phyloP scores from a whole-genome alignment of 2,888 invertebrate species.

The Watsonalla binaria region DNA sequence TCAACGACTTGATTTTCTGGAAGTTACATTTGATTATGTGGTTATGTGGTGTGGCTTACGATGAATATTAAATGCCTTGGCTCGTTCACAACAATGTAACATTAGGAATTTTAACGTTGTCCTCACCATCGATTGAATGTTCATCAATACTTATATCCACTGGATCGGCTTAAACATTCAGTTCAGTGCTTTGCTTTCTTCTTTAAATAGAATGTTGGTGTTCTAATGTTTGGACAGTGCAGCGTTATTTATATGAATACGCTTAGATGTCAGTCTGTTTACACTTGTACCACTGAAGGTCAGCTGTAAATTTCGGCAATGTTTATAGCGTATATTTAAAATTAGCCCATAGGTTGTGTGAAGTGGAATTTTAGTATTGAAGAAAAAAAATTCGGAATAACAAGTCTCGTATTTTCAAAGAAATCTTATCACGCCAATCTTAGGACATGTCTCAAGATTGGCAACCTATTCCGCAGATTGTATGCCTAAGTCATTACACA shows the following conservation, averaged over 20 bases:
- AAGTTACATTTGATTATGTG: slow-evolving; percentile 5
- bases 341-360: slow-evolving; percentile 5
- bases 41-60: slow-evolving; percentile 2
- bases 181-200: slow-evolving; percentile 40
- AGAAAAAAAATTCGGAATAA: slow-evolving; percentile 4
- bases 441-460: slow-evolving; percentile 8
- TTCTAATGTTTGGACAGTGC: slow-evolving; percentile 25
- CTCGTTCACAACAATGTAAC: background rate
- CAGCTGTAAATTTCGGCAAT: slow-evolving; percentile 31
- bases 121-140: slow-evolving; percentile 7
- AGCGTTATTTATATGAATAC: slow-evolving; percentile 40
- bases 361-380: background rate
- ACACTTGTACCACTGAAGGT: slow-evolving; percentile 41
- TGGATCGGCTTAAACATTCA: slow-evolving; percentile 28
- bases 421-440: slow-evolving; percentile 16
- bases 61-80: background rate
- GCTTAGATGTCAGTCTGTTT: slow-evolving; percentile 42
- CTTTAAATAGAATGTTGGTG: slow-evolving; percentile 49
- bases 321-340: slow-evolving; percentile 27
- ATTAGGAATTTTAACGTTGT: slow-evolving; percentile 11
- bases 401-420: slow-evolving; percentile 18
- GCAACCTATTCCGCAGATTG: slow-evolving; percentile 17
- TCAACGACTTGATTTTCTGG: slow-evolving; percentile 11
- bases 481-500: slow-evolving; percentile 26
- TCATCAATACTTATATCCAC: slow-evolving; percentile 19